Conservation (phyloP, 2,113 vertebrate species). For the Martes martes region DNA sequence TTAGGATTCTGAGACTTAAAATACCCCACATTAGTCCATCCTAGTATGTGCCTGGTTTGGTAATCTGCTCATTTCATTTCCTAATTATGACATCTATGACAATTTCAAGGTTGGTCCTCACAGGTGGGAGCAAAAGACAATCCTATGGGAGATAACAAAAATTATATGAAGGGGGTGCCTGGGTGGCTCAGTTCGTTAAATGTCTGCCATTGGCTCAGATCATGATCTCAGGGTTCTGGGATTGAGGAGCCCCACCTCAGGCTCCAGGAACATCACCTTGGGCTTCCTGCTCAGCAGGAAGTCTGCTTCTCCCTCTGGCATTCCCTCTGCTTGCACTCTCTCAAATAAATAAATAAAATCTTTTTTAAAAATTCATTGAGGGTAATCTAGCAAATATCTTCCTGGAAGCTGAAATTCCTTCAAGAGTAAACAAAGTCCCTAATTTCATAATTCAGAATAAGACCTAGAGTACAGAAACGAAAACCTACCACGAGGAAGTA, state of each 20-base stretch:
- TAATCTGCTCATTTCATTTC: neutral
- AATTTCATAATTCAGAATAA: slow-evolving; percentile 20
- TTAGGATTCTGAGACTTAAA: neutral
- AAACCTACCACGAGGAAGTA: neutral
- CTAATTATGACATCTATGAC: neutral
- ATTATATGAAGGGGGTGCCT: neutral
- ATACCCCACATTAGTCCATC: neutral
- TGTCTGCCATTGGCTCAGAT: no score
- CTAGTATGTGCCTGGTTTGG: neutral
- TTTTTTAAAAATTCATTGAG: neutral
- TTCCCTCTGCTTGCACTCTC: no score
- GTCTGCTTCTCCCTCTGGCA: no score
- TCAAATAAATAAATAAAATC: neutral
- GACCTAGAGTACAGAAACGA: neutral
- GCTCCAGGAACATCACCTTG: no score
- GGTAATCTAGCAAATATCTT: neutral
- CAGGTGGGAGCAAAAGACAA: neutral
- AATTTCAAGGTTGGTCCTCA: neutral
- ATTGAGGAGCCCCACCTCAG: no score
- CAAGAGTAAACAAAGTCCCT: neutral
- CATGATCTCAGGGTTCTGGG: no score
- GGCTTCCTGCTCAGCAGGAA: no score
- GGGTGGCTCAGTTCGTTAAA: neutral
- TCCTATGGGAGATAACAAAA: neutral
- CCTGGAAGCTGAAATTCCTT: neutral